These are phyloP conservation scores for Spea multiplicata DNA, from an alignment of 2,113 vertebrate species.

Conservation along the genomic window DNA sequence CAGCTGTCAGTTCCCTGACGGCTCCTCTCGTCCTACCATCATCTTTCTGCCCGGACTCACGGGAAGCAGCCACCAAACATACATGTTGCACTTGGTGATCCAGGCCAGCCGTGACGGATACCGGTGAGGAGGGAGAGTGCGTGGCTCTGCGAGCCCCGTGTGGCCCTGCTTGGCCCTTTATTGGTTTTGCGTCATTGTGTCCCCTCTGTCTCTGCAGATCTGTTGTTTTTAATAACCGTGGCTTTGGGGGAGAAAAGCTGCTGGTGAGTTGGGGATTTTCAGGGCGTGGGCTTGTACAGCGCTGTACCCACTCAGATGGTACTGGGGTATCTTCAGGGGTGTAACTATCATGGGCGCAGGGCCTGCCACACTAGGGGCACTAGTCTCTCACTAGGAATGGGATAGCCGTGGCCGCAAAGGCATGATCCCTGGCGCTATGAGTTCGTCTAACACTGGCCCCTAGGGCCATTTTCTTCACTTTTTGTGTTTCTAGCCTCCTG, in stretches of 20 bases:
- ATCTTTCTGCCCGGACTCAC: constrained; percentile 79
- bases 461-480: too few species aligned
- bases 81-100: constrained; percentile 66
- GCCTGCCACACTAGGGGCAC: too few species aligned
- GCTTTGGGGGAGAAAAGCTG: constrained; percentile 72
- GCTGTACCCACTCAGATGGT: too few species aligned
- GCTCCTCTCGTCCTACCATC: constrained; percentile 66
- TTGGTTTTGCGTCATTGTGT: neutral
- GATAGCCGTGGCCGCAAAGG: too few species aligned
- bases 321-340: too few species aligned
- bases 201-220: constrained; percentile 59
- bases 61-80: constrained; percentile 72
- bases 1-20: constrained; percentile 55
- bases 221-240: constrained; percentile 79
- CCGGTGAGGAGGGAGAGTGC: constrained; percentile 58
- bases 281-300: too few species aligned
- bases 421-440: too few species aligned
- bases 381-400: too few species aligned
- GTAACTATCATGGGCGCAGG: too few species aligned
- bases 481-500: too few species aligned
- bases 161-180: neutral
- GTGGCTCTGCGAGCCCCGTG: neutral
- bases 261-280: constrained; percentile 62
- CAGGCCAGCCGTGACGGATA: constrained; percentile 69
- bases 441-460: too few species aligned